A percentile compares a stretch with the other conserved stretches of the same genome.
These are phyloP conservation scores for Chionoecetes opilio DNA, from an alignment of 1,140 invertebrate genomes.

Conservation along the genomic window DNA sequence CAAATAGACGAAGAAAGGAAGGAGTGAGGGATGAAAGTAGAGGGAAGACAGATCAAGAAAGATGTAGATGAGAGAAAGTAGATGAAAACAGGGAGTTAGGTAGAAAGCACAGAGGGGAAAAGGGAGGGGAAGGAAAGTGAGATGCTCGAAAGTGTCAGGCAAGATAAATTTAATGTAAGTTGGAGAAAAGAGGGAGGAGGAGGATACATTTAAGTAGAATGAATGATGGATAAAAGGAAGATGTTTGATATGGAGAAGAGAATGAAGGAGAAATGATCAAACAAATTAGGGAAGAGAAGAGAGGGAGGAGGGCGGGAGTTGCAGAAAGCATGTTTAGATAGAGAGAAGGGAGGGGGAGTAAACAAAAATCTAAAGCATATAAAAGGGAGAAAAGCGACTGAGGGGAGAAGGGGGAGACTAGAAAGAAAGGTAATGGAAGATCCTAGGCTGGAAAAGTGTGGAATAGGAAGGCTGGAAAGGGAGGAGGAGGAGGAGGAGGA, in stretches of 20 bases:
- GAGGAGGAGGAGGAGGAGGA: neutral
- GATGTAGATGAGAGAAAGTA: neutral
- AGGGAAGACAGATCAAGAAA: neutral
- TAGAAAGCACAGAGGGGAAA: neutral
- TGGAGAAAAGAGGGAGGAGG: neutral
- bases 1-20: no score
- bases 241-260: neutral
- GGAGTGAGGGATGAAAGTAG: no score
- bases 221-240: neutral
- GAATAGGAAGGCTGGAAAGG: no score
- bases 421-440: neutral
- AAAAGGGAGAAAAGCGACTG: no score
- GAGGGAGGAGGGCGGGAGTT: neutral
- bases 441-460: no score
- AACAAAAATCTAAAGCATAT: neutral
- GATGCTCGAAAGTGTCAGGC: neutral
- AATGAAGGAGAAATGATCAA: conserved; percentile 1
- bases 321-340: neutral
- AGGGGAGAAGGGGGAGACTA: no score
- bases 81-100: neutral
- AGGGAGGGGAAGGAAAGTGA: neutral
- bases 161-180: no score
- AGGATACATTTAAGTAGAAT: neutral
- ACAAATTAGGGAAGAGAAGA: neutral
- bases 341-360: neutral